Evolutionary conservation across 2,113 vertebrate species (phyloP), one percentile per base, ranked within the genome.

Genomic region (Oryzias curvinotus): DNA sequence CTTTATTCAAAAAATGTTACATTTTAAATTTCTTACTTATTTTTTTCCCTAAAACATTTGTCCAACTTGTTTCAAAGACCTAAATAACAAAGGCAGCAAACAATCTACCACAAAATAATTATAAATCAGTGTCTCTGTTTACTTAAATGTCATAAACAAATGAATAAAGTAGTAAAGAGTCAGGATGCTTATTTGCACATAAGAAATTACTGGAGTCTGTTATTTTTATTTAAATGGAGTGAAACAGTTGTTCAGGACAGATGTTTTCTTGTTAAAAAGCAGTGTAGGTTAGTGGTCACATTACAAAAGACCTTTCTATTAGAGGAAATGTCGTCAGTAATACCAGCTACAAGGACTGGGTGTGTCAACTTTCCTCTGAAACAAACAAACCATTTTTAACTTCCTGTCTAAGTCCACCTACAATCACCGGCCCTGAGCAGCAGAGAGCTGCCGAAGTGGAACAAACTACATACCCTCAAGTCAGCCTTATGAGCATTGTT

Each of bases 301-400:
- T 85, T 89, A 87, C 84, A 88, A 86, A 90, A 85, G 77, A 70
- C 6, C 85, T 90, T 92, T 92, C 89, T 92, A 90, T 92, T 86
- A 91, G 90, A 92, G 91, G 91, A 92, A 92, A 89, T 90, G 90
- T 90, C 83, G 86, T 88, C 89, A 91, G 88, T 92, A 90, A 90
- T 90, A 91, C 82, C 82, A 85, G 88, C 88, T 90, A 90, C 88
- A 91, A 91, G 87, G 86, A 75, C 86, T 90, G 92, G 92, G 92
- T 90, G 92, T 91, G 92, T 90, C 90, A 77, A 78, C 83, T 89
- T 92, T 93, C 89, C 91, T 90, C 83, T 92, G 90, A 92, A 92
- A 93, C 91, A 93, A 92, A 93, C 92, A 93, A 92, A 90, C 90
- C 87, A 90, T 91, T 92, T 92, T 91, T 90, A 85, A 91, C 91